phyloP scores from a whole-genome alignment of 2,797 vertebrate genomes.

The Somateria mollissima region DNA sequence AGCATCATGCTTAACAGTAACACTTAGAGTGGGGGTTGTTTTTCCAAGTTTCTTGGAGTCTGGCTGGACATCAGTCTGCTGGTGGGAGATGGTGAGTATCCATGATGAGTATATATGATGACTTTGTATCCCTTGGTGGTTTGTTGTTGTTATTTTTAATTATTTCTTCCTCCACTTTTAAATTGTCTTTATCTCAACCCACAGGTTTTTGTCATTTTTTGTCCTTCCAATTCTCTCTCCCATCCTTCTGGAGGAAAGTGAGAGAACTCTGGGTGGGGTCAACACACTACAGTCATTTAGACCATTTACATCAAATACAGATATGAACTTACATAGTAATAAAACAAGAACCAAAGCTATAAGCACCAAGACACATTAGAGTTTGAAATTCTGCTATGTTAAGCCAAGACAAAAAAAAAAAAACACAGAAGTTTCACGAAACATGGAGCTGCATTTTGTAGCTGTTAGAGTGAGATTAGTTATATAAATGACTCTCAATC shows the following conservation, averaged over 20 bases:
- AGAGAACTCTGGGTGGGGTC: background rate
- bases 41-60: background rate
- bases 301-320: background rate
- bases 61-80: background rate
- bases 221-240: background rate
- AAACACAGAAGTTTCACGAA: background rate
- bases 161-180: background rate
- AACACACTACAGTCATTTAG: background rate
- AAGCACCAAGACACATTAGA: background rate
- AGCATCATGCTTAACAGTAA: background rate
- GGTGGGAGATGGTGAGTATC: background rate
- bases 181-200: background rate
- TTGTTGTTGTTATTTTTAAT: background rate
- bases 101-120: background rate
- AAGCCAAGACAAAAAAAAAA: conserved; percentile 4
- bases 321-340: background rate
- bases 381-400: background rate
- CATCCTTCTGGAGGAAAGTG: background rate
- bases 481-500: background rate
- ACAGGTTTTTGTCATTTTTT: background rate
- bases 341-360: background rate
- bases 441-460: conserved; percentile 22
- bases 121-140: background rate
- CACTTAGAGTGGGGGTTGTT: background rate
- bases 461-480: background rate